Percentiles rank a stretch among this genome's conserved stretches.
phyloP scores from a whole-genome alignment of 2,113 vertebrate species.

The Chloroceryle aenea region DNA sequence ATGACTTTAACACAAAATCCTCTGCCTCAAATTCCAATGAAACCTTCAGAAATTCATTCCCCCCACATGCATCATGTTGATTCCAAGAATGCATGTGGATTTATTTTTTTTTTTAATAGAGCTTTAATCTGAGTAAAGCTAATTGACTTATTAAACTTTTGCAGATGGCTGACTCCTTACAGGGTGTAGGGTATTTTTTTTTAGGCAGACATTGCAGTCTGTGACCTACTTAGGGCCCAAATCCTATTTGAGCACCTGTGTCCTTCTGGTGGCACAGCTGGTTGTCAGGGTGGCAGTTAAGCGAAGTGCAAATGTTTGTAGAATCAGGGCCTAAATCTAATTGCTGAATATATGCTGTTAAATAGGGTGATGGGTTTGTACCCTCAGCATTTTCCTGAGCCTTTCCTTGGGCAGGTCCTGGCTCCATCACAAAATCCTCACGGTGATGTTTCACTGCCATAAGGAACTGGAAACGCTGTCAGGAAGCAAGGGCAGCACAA shows the following conservation, averaged over 20 bases:
- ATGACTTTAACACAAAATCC: not conserved
- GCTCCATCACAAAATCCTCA: not conserved
- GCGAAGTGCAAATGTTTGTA: not conserved
- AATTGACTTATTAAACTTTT: constrained; percentile 18
- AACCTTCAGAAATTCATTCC: not conserved
- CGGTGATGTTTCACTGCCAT: not conserved
- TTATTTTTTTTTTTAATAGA: not conserved
- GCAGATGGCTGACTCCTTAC: not conserved
- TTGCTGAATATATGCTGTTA: not conserved
- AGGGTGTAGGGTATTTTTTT: not conserved
- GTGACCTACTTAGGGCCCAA: constrained; percentile 41
- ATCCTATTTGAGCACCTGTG: constrained; percentile 18
- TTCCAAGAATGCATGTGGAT: not conserved
- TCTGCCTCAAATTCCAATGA: not conserved
- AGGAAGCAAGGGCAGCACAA: fast-evolving
- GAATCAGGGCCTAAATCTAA: not conserved
- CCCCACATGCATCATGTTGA: not conserved
- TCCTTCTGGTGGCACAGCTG: not conserved
- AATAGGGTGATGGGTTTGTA: not conserved
- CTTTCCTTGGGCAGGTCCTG: not conserved
- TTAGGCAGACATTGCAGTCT: not conserved
- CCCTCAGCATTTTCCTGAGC: not conserved
- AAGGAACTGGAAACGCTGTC: not conserved
- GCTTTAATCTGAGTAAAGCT: not conserved
- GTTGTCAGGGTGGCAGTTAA: not conserved